Conservation (phyloP, 2,888 invertebrate species). For the Pilophorus perplexus region DNA sequence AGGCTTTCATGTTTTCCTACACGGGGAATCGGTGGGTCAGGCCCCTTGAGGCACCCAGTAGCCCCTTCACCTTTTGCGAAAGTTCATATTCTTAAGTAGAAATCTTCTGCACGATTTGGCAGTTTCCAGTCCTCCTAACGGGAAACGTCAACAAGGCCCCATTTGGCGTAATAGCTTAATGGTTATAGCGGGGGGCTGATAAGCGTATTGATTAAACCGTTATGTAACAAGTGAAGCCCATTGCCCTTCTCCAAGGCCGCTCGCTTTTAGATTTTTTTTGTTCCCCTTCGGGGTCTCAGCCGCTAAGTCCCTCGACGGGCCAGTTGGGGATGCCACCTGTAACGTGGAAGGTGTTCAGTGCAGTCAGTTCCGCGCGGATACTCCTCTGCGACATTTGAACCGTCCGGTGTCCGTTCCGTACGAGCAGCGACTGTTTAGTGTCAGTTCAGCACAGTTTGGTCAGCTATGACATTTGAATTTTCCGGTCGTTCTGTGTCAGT, state of each 20-base stretch:
- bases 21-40: no score
- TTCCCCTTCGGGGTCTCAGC: background rate
- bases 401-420: no score
- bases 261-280: constrained; percentile 10
- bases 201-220: constrained; percentile 6
- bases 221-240: constrained; percentile 33
- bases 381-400: no score
- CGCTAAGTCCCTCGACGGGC: background rate
- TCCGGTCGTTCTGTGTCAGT: no score
- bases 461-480: no score
- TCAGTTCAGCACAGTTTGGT: no score
- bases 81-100: no score
- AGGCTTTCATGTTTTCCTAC: no score
- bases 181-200: background rate
- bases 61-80: no score
- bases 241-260: constrained; percentile 34
- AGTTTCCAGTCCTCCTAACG: constrained; percentile 3
- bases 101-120: no score
- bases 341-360: constrained; percentile 5
- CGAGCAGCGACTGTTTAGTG: background rate
- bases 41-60: no score
- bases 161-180: constrained; percentile 6
- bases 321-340: constrained; percentile 6
- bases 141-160: constrained; percentile 4
- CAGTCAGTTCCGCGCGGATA: background rate